Evolutionary conservation across 2,113 vertebrate genomes (phyloP).

Genomic region (Bolborhynchus lineola): DNA sequence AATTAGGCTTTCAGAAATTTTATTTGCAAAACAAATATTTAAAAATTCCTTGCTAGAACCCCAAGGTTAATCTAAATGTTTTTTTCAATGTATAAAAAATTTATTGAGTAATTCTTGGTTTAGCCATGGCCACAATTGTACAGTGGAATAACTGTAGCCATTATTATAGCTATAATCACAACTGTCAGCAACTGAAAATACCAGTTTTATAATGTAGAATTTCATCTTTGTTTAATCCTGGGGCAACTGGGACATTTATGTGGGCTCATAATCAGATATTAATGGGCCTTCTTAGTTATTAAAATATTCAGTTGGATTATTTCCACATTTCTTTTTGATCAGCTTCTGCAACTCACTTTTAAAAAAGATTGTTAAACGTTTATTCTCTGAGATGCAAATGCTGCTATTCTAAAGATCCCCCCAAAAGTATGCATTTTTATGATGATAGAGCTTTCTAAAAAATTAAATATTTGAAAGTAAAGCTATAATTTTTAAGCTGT

Average conservation of each 20-base stretch:
- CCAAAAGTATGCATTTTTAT: background rate
- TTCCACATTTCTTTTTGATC: background rate
- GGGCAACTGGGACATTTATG: background rate
- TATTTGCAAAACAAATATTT: background rate
- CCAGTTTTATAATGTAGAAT: background rate
- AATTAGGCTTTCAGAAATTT: background rate
- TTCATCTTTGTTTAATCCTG: background rate
- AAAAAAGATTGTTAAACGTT: background rate
- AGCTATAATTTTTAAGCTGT: background rate
- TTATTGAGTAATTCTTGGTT: background rate
- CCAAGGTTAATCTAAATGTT: background rate
- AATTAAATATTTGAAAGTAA: constrained; percentile 9
- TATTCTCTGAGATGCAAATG: background rate
- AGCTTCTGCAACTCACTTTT: background rate
- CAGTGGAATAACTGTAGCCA: background rate
- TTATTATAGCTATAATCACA: background rate
- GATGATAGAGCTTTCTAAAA: background rate
- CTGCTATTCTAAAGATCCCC: background rate
- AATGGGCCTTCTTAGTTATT: background rate
- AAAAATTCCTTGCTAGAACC: background rate
- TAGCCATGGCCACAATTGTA: background rate
- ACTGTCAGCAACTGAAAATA: background rate
- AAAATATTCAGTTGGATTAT: background rate
- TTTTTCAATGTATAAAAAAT: background rate
- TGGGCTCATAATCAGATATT: background rate